phyloP scores from a whole-genome alignment of 2,113 vertebrate species.

The Cyanistes caeruleus region DNA sequence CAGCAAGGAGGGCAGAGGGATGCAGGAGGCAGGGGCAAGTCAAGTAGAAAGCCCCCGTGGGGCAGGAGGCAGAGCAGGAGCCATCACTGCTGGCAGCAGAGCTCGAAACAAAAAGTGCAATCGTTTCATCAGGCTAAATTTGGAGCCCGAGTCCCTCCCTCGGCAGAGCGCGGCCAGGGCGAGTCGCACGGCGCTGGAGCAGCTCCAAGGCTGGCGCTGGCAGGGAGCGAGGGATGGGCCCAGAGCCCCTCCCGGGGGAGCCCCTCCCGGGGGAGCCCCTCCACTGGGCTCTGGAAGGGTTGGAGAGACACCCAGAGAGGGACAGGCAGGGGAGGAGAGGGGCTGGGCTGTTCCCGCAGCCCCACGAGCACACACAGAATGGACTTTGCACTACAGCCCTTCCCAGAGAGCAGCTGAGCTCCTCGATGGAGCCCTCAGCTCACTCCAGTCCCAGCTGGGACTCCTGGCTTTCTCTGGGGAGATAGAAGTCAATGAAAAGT shows the following conservation, averaged over 20 bases:
- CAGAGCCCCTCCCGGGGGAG: fast-evolving
- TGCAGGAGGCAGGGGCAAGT: not conserved
- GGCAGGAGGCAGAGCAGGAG: not conserved
- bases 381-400: not conserved
- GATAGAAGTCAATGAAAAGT: fast-evolving
- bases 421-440: not conserved
- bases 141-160: slow-evolving; percentile 13
- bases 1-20: not conserved
- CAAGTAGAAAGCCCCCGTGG: not conserved
- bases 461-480: not conserved
- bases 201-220: not conserved
- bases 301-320: not conserved
- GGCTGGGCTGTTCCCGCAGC: not conserved
- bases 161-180: not conserved
- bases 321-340: not conserved
- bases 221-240: fast-evolving
- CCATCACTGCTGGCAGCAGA: not conserved
- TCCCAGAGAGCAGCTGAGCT: not conserved
- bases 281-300: fast-evolving
- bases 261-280: not conserved
- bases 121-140: slow-evolving; percentile 53
- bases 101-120: not conserved
- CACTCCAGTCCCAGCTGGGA: not conserved
- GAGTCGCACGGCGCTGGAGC: not conserved
- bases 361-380: fast-evolving